These are phyloP conservation scores for Zosterops pallidus DNA, from an alignment of 2,113 vertebrate genomes.

Conservation along the genomic window DNA sequence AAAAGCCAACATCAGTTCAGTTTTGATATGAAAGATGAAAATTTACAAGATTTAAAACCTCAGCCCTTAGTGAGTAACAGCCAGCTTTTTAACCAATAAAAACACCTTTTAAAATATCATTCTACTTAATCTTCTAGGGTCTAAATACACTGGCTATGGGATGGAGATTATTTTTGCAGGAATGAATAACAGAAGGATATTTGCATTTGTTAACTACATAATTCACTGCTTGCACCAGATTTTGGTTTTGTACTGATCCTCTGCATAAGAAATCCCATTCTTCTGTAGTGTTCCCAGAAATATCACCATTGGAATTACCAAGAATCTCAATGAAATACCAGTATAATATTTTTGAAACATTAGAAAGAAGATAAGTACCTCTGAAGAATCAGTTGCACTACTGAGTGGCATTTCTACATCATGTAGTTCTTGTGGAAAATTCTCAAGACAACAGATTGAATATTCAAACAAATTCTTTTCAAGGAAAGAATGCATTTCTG, in stretches of 20 bases:
- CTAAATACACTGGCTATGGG: not conserved
- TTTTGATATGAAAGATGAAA: not conserved
- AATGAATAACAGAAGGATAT: not conserved
- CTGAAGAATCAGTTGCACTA: not conserved
- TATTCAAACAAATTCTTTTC: conserved; percentile 72
- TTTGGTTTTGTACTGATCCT: not conserved
- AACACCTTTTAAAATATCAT: not conserved
- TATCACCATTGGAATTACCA: not conserved
- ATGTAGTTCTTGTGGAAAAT: conserved; percentile 69
- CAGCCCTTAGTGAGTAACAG: not conserved
- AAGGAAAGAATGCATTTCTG: conserved; percentile 81
- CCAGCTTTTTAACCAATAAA: not conserved
- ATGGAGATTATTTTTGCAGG: not conserved
- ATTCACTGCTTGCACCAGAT: not conserved
- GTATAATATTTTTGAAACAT: not conserved
- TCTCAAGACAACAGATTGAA: conserved; percentile 73
- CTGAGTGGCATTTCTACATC: not conserved
- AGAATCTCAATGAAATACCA: not conserved
- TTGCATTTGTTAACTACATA: not conserved
- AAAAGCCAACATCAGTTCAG: not conserved
- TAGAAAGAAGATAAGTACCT: conserved; percentile 50
- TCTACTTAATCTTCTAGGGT: not conserved
- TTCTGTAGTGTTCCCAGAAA: not conserved
- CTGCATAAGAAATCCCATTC: not conserved
- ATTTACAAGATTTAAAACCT: not conserved